phyloP scores from a whole-genome alignment of 2,797 vertebrate species.

The Peromyscus attwateri region DNA sequence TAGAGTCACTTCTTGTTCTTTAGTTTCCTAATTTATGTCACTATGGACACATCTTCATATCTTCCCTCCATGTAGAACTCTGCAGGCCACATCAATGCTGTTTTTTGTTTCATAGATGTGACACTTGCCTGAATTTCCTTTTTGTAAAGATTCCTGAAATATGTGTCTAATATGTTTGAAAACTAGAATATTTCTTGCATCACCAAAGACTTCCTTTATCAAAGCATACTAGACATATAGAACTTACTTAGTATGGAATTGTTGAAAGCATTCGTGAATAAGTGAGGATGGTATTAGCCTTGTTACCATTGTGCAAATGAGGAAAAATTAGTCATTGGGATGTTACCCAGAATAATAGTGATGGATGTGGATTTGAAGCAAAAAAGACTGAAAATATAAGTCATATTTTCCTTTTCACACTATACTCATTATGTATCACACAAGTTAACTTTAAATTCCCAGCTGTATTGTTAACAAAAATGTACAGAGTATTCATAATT shows the following conservation, averaged over 20 bases:
- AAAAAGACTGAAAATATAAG: neutral
- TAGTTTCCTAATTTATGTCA: neutral
- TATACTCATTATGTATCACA: too few species aligned
- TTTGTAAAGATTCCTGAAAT: neutral
- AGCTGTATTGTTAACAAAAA: neutral
- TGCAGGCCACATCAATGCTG: neutral
- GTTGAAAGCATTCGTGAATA: neutral
- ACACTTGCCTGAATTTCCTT: neutral
- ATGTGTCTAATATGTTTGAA: neutral
- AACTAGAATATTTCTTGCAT: neutral
- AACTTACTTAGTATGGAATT: neutral
- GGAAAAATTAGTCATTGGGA: neutral
- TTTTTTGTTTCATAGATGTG: neutral
- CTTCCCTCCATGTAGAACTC: neutral
- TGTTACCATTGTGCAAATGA: neutral
- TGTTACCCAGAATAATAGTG: neutral
- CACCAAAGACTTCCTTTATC: neutral
- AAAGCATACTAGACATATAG: neutral
- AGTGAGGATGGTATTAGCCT: neutral
- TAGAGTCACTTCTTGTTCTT: fast-evolving
- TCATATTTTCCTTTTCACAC: neutral
- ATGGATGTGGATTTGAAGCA: neutral
- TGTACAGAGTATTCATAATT: neutral
- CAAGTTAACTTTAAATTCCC: neutral
- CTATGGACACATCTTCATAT: fast-evolving